Percentiles rank a stretch among this genome's conserved stretches.
Evolutionary conservation across 2,797 vertebrate species (phyloP).

Genomic region (Ptychadena robeensis): DNA sequence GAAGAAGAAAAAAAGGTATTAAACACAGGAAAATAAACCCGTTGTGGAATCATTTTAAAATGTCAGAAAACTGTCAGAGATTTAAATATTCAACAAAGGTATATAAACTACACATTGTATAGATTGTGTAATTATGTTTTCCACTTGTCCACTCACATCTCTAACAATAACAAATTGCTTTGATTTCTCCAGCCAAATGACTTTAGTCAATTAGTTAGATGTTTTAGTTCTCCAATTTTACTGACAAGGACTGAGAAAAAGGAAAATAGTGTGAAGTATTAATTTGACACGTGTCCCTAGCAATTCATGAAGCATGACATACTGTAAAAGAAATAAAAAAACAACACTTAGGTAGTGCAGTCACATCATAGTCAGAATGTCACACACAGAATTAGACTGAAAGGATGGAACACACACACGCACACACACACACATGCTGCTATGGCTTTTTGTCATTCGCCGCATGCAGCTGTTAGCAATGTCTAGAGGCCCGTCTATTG

Average conservation of each 20-base stretch:
- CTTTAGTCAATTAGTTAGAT: slow-evolving; percentile 68
- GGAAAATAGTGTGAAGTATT: slow-evolving; percentile 45
- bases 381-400: background rate
- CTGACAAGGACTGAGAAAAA: slow-evolving; percentile 20
- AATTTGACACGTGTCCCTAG: slow-evolving; percentile 44
- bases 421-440: background rate
- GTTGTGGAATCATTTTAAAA: background rate
- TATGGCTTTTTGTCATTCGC: slow-evolving; percentile 13
- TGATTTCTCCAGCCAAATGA: slow-evolving; percentile 69
- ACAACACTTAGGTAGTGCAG: slow-evolving; percentile 24
- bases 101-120: background rate
- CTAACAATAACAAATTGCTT: slow-evolving; percentile 68
- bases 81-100: background rate
- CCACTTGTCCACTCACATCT: slow-evolving; percentile 68
- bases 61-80: no score
- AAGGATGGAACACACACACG: slow-evolving; percentile 3
- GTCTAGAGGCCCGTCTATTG: background rate
- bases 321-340: no score
- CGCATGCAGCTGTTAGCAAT: slow-evolving; percentile 10
- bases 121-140: slow-evolving; percentile 1
- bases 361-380: slow-evolving; percentile 22
- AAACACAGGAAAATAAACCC: background rate
- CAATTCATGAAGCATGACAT: slow-evolving; percentile 26
- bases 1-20: background rate
- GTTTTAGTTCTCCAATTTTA: slow-evolving; percentile 54